Base-by-base conservation (phyloP, 2,888 invertebrate species). In the Rhogogaster chlorosoma region DNA sequence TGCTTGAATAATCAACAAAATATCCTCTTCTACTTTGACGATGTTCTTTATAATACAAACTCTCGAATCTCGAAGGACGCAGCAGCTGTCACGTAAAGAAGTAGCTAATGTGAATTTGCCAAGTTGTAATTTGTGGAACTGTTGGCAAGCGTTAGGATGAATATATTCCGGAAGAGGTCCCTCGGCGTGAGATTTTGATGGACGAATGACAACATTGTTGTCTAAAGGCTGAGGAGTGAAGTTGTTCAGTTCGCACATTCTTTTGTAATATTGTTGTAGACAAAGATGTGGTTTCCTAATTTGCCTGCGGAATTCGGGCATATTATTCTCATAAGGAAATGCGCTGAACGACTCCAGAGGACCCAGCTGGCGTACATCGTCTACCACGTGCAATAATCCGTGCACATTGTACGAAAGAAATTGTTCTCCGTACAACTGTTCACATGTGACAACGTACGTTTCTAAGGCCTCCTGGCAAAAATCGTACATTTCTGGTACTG, bases 301-400 rank as follows among this genome's bases (percentile, higher is more conserved):
- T 1, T 67, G 22, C 70, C 57, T 87, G 82, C 88, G 87, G 1
- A 89, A 71, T 18, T 70, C 84, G 15, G 87, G 86, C 88, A 90
- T 86, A 45, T 86, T 87, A 61, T 86, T 89, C 85, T 89, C 89
- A 83, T 87, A 89, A 7, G 32, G 26, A 78, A 88, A 89, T 1
- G 88, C 84, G 83, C 87, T 87, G 83, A 86, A 88, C 7, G 53
- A 38, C 77, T 89, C 87, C n/a, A 89, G 18, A 2, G 45, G 10
- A 0, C 87, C 88, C 64, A 85, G 84, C 7, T 18, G 22, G 32
- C 42, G 26, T 0, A 87, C 86, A 85, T 89, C 87, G 6, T 57
- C 26, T 26, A 84, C 53, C 15, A 89, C 42, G 80, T 89, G 88
- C 38, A 85, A 29, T 0, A 89, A 64, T 4, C 77, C 67, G 73